These are phyloP conservation scores for Troilus luridus DNA, from an alignment of 2,888 invertebrate genomes.

Conservation along the genomic window DNA sequence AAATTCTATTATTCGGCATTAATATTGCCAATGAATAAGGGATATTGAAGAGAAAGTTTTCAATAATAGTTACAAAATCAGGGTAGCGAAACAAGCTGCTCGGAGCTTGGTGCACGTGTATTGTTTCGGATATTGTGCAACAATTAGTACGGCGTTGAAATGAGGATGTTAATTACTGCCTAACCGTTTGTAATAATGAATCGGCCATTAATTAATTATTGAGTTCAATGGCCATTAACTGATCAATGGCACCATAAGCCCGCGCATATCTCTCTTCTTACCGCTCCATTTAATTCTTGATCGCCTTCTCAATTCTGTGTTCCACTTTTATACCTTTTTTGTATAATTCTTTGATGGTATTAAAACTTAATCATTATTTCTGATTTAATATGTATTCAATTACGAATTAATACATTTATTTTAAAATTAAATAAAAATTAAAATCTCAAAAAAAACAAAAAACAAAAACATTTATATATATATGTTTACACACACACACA, in stretches of 20 bases:
- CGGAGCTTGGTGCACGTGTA: neutral
- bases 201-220: conserved; percentile 8
- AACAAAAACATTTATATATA: too few species aligned
- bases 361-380: too few species aligned
- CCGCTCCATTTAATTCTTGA: neutral
- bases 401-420: too few species aligned
- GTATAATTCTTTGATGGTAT: too few species aligned
- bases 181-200: conserved; percentile 13
- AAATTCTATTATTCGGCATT: neutral
- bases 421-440: too few species aligned
- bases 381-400: too few species aligned
- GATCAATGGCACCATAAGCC: conserved; percentile 3
- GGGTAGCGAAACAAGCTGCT: neutral
- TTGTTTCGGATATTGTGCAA: neutral
- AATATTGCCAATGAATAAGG: neutral
- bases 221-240: conserved; percentile 2
- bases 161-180: neutral
- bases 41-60: neutral
- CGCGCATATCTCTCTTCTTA: neutral
- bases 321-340: too few species aligned
- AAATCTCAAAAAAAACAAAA: too few species aligned
- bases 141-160: neutral
- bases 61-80: neutral
- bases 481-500: too few species aligned
- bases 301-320: neutral